Evolutionary conservation across 2,888 invertebrate genomes (phyloP).

Genomic region (Xylota sylvarum): DNA sequence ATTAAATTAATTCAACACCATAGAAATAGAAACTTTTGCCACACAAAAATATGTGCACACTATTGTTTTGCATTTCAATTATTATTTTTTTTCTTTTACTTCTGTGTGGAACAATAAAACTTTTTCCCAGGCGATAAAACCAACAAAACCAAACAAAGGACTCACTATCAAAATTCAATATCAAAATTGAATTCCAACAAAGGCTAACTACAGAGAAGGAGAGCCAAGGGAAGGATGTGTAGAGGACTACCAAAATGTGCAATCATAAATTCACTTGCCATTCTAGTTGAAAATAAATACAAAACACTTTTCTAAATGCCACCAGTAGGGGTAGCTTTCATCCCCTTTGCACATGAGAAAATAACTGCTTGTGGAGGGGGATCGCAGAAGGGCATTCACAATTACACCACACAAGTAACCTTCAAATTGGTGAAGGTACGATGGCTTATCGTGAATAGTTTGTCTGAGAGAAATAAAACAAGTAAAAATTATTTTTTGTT

Average conservation of each 20-base stretch:
- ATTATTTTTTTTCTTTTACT: neutral
- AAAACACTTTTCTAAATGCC: neutral
- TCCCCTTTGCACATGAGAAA: neutral
- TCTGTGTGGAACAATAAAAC: neutral
- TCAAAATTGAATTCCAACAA: slow-evolving; percentile 9
- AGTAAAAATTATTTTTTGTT: too few relatives aligned
- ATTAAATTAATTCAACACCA: too few relatives aligned
- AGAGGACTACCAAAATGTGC: neutral
- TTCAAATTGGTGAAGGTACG: neutral
- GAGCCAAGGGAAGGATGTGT: neutral
- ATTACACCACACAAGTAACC: neutral
- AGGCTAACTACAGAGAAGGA: neutral
- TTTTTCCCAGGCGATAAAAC: neutral
- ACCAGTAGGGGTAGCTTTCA: neutral
- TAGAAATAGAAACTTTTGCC: neutral
- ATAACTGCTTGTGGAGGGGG: neutral
- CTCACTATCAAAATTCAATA: neutral
- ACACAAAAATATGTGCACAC: neutral
- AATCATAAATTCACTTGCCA: slow-evolving; percentile 9
- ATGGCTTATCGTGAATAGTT: neutral
- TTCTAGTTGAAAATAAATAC: slow-evolving; percentile 8
- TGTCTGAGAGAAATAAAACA: too few relatives aligned
- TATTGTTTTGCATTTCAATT: neutral
- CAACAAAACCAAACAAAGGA: neutral
- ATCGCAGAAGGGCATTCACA: neutral